phyloP scores from a whole-genome alignment of 2,888 invertebrate genomes.

The Myopa tessellatipennis region DNA sequence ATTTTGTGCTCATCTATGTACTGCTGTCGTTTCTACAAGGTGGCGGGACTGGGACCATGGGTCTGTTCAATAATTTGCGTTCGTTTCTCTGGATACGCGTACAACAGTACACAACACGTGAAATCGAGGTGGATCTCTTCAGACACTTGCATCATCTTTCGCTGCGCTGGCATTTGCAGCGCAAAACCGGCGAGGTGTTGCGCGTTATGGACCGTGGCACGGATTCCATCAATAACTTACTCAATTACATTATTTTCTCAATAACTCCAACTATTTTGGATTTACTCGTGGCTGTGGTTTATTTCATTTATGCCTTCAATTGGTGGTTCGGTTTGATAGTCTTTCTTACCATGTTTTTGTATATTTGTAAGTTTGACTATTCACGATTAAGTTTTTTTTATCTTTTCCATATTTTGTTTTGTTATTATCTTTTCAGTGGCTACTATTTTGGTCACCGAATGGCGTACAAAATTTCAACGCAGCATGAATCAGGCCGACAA shows the following conservation, averaged over 20 bases:
- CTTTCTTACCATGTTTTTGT: slow-evolving; percentile 91
- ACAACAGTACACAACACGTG: slow-evolving; percentile 94
- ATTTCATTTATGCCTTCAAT: slow-evolving; percentile 89
- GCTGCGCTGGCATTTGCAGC: slow-evolving; percentile 91
- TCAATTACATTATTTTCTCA: slow-evolving; percentile 92
- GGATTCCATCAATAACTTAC: slow-evolving; percentile 92
- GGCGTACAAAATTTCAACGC: slow-evolving; percentile 95
- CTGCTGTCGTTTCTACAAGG: slow-evolving; percentile 94
- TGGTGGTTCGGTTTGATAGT: slow-evolving; percentile 96
- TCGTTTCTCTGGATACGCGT: slow-evolving; percentile 95
- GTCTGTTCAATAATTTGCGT: slow-evolving; percentile 90
- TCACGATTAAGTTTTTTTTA: background rate
- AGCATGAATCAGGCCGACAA: slow-evolving; percentile 96
- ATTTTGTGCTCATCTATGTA: slow-evolving; percentile 87
- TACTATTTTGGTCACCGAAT: slow-evolving; percentile 94
- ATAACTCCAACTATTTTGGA: slow-evolving; percentile 94
- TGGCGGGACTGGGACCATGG: slow-evolving; percentile 92
- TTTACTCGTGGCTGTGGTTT: slow-evolving; percentile 90
- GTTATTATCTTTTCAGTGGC: slow-evolving; percentile 71
- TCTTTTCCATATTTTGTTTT: no score
- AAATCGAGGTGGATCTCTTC: slow-evolving; percentile 88
- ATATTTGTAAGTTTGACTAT: slow-evolving; percentile 79
- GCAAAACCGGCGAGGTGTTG: slow-evolving; percentile 97
- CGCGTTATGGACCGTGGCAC: slow-evolving; percentile 98
- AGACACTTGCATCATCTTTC: slow-evolving; percentile 90